phyloP scores from a whole-genome alignment of 1,140 invertebrate genomes.

The Cepaea nemoralis region DNA sequence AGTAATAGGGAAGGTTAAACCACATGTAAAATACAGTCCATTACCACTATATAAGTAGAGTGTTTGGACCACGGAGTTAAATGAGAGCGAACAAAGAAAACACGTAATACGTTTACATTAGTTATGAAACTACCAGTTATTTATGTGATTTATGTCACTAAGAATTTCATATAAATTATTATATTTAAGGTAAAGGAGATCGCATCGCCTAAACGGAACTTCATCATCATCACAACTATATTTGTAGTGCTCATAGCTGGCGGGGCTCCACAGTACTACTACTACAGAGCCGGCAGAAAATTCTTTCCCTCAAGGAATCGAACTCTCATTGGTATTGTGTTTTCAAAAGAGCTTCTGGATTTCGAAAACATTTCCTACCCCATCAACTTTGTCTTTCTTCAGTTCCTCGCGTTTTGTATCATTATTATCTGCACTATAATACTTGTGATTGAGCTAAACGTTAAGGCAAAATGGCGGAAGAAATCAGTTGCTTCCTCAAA shows the following conservation, averaged over 20 bases:
- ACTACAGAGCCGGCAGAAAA: neutral
- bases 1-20: too few species aligned
- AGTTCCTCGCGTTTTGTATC: neutral
- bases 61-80: too few species aligned
- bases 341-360: neutral
- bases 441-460: neutral
- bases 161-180: too few species aligned
- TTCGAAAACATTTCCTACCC: neutral
- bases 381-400: neutral
- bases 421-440: conserved; percentile 7
- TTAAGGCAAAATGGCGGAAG: neutral
- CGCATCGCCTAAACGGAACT: too few species aligned
- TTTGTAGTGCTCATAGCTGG: neutral
- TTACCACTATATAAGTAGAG: too few species aligned
- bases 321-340: neutral
- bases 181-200: too few species aligned
- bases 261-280: neutral
- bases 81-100: too few species aligned
- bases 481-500: neutral
- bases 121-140: too few species aligned
- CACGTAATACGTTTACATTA: too few species aligned
- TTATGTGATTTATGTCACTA: too few species aligned
- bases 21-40: too few species aligned
- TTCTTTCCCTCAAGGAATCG: neutral
- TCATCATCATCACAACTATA: too few species aligned